These are phyloP conservation scores for Cyanoliseus patagonus DNA, from an alignment of 2,113 vertebrate genomes.

Conservation along the genomic window DNA sequence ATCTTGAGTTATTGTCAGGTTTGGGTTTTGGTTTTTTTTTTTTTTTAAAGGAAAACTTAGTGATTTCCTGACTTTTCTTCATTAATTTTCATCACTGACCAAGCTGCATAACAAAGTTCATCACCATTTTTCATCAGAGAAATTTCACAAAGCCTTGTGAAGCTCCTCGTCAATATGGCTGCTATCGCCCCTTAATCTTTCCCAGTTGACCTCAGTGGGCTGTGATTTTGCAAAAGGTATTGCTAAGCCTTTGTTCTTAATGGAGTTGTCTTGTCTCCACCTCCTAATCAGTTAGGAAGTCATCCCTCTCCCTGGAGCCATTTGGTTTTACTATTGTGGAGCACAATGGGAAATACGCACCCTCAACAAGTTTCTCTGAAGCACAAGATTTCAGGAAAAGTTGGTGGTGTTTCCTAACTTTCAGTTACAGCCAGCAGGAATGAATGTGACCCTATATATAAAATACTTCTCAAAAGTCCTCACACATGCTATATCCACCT, in stretches of 20 bases:
- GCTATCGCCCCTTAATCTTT: background rate
- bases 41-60: background rate
- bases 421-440: background rate
- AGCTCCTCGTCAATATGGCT: background rate
- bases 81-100: background rate
- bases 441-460: background rate
- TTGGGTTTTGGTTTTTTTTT: too few species aligned
- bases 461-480: background rate
- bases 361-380: background rate
- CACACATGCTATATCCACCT: background rate
- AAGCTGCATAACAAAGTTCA: background rate
- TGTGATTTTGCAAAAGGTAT: background rate
- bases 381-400: background rate
- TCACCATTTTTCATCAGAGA: background rate
- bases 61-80: background rate
- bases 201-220: background rate
- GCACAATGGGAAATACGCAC: background rate
- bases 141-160: background rate
- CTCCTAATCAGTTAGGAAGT: background rate
- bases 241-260: background rate
- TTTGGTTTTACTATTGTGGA: background rate
- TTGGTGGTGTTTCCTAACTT: background rate
- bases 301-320: background rate
- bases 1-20: background rate
- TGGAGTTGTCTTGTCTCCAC: background rate